Evolutionary conservation across 2,888 invertebrate species (phyloP), one percentile per base, ranked within the genome.

Genomic region (Campaea margaritaria): DNA sequence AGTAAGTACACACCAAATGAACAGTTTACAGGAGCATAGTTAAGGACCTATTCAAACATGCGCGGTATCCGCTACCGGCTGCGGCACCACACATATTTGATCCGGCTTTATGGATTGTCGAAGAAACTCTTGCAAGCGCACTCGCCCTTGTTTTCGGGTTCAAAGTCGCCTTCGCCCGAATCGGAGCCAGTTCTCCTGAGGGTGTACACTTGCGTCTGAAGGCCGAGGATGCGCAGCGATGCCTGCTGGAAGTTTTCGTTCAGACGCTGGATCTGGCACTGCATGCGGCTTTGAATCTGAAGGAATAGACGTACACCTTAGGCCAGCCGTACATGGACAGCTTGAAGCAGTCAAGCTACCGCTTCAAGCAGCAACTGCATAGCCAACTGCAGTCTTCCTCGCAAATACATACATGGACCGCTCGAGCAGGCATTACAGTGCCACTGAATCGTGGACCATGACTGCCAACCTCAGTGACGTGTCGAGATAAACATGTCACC

Each of bases 201-300:
- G 53, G 94, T 93, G 70, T 94, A 93, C 0, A 95, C 95, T 56
- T 95, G 95, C 0, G 94, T 93, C 74, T 95, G 95, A 38, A 95
- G 82, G 0, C 94, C 94, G 27, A 94, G 83, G 48, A 95, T 94
- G 14, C 95, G 90, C 69, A 94, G 89, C 70, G 95, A 95, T 0
- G 95, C 95, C 70, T 95, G 95, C 63, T 95, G 94, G 71, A 96
- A 95, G 79, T 95, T 95, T 67, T 95, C 95, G 66, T 94, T 95
- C 70, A 96, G 77, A 41, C 95, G 94, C 68, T 93, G 93, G 57
- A 96, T 95, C 81, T 96, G 95, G 69, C 94, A 93, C 72, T 95
- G 94, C 95, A 96, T 95, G 69, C 95, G 95, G 69, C 93, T 93
- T 71, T 95, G 93, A 39, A 95, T 90, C 94, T 91, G 90, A 2